A percentile compares a stretch with the other conserved stretches of the same genome.
Evolutionary conservation across 2,888 invertebrate species (phyloP).

Genomic region (Drosophila lacicola): DNA sequence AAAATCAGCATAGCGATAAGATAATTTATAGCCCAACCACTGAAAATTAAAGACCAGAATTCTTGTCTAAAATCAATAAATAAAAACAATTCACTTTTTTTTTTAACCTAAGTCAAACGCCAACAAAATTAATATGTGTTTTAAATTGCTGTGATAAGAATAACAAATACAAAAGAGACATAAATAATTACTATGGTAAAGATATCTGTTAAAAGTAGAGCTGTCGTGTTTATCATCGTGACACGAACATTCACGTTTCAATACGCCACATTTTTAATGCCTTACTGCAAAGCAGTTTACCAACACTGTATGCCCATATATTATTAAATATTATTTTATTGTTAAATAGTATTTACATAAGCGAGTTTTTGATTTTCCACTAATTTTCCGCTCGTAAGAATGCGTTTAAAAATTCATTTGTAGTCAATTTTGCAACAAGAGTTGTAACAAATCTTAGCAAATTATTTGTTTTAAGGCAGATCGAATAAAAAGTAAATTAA

Average conservation of each 20-base stretch:
- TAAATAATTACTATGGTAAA: conserved; percentile 24
- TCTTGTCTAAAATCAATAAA: conserved; percentile 31
- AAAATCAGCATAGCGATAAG: conserved; percentile 30
- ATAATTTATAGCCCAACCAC: conserved; percentile 27
- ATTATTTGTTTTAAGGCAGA: too few species aligned
- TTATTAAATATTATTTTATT: too few species aligned
- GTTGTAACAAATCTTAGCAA: too few species aligned
- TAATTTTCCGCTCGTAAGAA: too few species aligned
- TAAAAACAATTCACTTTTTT: conserved; percentile 3
- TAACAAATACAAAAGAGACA: background rate
- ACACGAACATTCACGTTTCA: background rate
- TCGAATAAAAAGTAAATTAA: too few species aligned
- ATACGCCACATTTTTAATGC: too few species aligned
- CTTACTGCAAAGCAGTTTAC: too few species aligned
- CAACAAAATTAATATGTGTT: conserved; percentile 58
- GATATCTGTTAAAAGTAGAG: conserved; percentile 1
- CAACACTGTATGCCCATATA: too few species aligned
- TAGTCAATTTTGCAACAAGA: too few species aligned
- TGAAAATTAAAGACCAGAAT: conserved; percentile 21
- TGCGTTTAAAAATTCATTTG: too few species aligned
- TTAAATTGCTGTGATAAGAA: conserved; percentile 56
- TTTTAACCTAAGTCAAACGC: conserved; percentile 32
- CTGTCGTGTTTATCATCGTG: background rate
- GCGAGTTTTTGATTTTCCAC: background rate
- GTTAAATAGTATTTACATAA: background rate